Base-by-base conservation (phyloP, 2,888 invertebrate genomes). In the Catonia carolina region DNA sequence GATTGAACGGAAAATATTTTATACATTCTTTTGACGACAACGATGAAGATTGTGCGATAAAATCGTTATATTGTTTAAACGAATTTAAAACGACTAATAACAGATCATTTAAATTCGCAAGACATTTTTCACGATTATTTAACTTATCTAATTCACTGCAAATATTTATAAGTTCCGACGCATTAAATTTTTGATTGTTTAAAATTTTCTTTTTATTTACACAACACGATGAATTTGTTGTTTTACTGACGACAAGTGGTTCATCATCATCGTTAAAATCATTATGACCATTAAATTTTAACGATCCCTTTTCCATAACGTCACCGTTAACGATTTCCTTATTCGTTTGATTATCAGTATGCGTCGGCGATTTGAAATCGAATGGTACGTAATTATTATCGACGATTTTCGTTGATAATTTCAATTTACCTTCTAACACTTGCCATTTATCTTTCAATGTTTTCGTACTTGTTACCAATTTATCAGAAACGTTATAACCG, bases 381-480 rank as follows among this genome's bases (percentile, higher is more conserved):
- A 64, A 55, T 1, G 59, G 53, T 53, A 63, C 60, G 6, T 22
- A 27, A 8, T 45, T 15, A 12, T 42, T 31, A 31, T 47, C 48
- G 31, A 36, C 49, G n/a, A n/a, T n/a, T 39, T 53, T 57, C 8
- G 27, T 6, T 18, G 53, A 45, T 6, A 53, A 52, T 58, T 68
- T 68, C 53, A 67, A 63, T 61, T 68, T 69, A 56, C 65, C 77
- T 69, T 77, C 78, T 45, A 78, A 73, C 53, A 72, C 74, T 18
- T 74, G 77, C 77, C 78, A 78, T 68, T 78, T 79, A 62, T 79
- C 77, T 69, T 74, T 78, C 23, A 80, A 68, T 27, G 74, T 74
- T 65, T 76, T 78, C 60, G 77, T 79, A 61, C 79, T 75, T 6
- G 74, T 73, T 62, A 68, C 76, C 5, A 80, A 67, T 69, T 77